Base-by-base conservation (phyloP, 2,113 vertebrate species). In the Oreocharis arfaki region DNA sequence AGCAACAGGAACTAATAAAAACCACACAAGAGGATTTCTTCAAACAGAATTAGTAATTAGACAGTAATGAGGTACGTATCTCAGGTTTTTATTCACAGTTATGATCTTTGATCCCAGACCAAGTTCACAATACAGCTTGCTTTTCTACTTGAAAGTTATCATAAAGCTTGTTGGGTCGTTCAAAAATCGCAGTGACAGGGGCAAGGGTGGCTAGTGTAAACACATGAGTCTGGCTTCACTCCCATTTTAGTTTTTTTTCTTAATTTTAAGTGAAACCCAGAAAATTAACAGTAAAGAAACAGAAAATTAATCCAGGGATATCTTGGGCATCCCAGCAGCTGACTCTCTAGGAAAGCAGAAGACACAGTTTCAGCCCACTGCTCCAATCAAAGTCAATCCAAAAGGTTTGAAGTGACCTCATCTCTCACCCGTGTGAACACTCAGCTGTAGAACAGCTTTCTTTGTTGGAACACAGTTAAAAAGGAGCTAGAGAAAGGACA, bases 341-440 rank as follows among this genome's bases (percentile, higher is more conserved):
- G 33, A 30, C 53, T 53, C 17, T 74, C 16, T 65, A 21, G 14
- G 13, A 87, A 57, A 42, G 10, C 19, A 73, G 53, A 24, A 73
- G 41, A 84, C 10, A 22, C 7, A 10, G 15, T 74, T 94, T 94
- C 46, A 82, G 22, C 57, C 16, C 8, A 26, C 37, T 41, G 6
- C 24, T 74, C 24, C 39, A 57, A 42, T 67, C 5, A n/a, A 3
- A 4, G 9, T 53, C 42, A 37, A 16, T 70, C 8, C 10, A 65
- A 69, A 84, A 71, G 35, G 41, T 44, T 11, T 63, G 37, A 57
- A 59, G 17, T 1, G 2, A 39, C 12, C 27, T 69, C 12, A 13
- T 23, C 1, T 2, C 8, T 80, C 44, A 49, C 39, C 30, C 0
- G 0, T 63, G 19, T 57, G 47, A 83, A 8, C 24, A 63, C 8